A percentile compares a stretch with the other conserved stretches of the same genome.
These are phyloP conservation scores for Pelodiscus sinensis DNA, from an alignment of 2,113 vertebrate species.

Conservation along the genomic window DNA sequence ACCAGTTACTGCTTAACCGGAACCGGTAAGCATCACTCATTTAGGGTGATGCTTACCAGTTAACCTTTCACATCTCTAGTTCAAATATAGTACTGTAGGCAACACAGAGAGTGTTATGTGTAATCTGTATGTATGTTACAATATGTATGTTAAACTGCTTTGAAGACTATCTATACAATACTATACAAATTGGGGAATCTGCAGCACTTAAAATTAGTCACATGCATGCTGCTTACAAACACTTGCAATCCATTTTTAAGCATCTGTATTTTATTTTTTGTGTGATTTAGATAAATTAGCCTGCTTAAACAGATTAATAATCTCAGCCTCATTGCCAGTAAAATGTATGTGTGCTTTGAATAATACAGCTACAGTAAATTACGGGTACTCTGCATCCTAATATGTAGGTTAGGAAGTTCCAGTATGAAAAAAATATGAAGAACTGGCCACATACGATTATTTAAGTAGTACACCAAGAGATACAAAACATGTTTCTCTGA, in stretches of 20 bases:
- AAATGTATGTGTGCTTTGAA: background rate
- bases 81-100: background rate
- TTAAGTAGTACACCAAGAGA: background rate
- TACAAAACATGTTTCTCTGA: background rate
- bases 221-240: background rate
- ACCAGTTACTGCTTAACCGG: too few relatives aligned
- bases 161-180: background rate
- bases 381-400: background rate
- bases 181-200: background rate
- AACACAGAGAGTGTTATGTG: background rate
- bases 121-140: background rate
- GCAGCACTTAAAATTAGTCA: background rate
- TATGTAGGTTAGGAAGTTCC: background rate
- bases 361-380: background rate
- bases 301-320: background rate
- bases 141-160: background rate
- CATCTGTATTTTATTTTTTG: background rate
- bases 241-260: background rate
- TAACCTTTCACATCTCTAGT: too few relatives aligned
- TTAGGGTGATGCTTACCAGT: too few relatives aligned
- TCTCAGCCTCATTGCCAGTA: background rate
- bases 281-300: background rate
- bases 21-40: too few relatives aligned
- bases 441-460: background rate
- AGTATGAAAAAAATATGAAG: background rate